Percentiles rank a stretch among this genome's conserved stretches.
These are phyloP conservation scores for Melospiza georgiana DNA, from an alignment of 2,113 vertebrate genomes.

Conservation along the genomic window DNA sequence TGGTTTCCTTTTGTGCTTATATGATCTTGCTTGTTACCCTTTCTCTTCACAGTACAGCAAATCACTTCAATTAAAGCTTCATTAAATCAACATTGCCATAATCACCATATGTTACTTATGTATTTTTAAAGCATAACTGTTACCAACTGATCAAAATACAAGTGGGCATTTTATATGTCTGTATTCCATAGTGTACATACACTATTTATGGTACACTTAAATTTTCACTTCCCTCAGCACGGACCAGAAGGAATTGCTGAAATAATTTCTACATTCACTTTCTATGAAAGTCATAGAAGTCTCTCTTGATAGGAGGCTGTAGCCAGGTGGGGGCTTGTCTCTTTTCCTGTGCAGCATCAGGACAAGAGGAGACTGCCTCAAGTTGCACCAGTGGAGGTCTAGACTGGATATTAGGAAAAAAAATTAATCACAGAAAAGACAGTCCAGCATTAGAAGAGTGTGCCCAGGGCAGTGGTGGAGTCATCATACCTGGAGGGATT, in stretches of 20 bases:
- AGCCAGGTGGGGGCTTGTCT: not conserved
- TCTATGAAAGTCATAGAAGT: not conserved
- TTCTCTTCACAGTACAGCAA: conserved; percentile 27
- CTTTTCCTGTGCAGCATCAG: not conserved
- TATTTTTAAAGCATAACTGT: conserved; percentile 49
- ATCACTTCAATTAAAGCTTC: conserved; percentile 40
- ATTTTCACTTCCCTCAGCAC: not conserved
- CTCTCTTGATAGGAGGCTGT: not conserved
- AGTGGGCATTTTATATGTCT: conserved; percentile 24
- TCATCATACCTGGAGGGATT: not conserved
- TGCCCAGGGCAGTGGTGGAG: too few species aligned
- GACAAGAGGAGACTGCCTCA: not conserved
- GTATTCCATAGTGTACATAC: not conserved
- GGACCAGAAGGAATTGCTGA: not conserved
- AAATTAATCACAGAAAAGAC: not conserved
- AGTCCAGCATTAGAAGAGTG: not conserved
- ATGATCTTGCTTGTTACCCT: conserved; percentile 14
- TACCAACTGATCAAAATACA: conserved; percentile 41
- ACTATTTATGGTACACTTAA: conserved; percentile 20
- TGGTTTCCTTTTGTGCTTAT: not conserved
- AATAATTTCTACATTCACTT: not conserved
- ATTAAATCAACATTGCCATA: conserved; percentile 24
- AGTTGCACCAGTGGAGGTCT: not conserved
- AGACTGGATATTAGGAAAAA: not conserved
- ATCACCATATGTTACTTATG: conserved; percentile 39